Evolutionary conservation across 2,113 vertebrate genomes (phyloP).

Genomic region (Halcyon senegalensis): DNA sequence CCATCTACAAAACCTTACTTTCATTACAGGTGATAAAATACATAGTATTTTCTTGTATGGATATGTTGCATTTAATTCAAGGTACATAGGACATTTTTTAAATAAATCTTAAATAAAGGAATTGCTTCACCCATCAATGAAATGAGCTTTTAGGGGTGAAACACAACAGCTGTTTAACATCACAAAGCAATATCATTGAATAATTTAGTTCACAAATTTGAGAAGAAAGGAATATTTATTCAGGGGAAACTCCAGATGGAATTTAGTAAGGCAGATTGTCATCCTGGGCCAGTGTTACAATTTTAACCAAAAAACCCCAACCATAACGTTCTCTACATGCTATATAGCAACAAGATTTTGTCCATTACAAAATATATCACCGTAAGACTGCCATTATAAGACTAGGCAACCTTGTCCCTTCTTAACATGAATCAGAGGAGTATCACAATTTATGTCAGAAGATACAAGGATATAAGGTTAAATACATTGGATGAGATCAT

Average conservation of each 20-base stretch:
- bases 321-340: background rate
- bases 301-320: background rate
- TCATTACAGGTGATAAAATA: constrained; percentile 5
- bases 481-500: background rate
- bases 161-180: constrained; percentile 55
- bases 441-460: background rate
- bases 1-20: background rate
- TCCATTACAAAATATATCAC: background rate
- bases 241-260: constrained; percentile 53
- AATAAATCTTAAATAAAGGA: constrained; percentile 14
- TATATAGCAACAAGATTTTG: background rate
- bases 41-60: background rate
- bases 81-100: background rate
- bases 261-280: constrained; percentile 35
- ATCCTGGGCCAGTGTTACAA: background rate
- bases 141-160: constrained; percentile 34
- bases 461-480: background rate
- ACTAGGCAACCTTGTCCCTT: background rate
- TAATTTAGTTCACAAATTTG: constrained; percentile 58
- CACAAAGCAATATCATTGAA: constrained; percentile 51
- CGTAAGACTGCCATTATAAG: background rate
- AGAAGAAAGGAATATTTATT: constrained; percentile 51
- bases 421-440: background rate
- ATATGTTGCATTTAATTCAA: background rate
- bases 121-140: constrained; percentile 1